Evolutionary conservation across 2,888 invertebrate species (phyloP), one percentile per base, ranked within the genome.

Genomic region (Andrena trimmerana): DNA sequence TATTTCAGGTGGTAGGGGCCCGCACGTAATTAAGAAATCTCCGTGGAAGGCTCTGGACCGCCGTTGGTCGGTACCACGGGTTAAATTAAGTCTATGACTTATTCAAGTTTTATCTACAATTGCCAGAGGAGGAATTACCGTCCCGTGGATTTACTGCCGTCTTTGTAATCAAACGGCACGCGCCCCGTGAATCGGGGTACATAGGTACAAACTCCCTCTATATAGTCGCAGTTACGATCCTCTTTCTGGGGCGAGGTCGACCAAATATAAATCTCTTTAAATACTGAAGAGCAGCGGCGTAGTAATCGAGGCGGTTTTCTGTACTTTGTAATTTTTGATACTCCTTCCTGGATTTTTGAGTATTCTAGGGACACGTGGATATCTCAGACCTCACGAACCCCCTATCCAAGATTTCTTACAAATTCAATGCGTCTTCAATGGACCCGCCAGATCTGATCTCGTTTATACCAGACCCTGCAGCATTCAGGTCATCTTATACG

Each of bases 1-100:
- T 33, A 54, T 48, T 52, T 5, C 66, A 52, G 13, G 20, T 62
- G 48, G 42, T 57, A 60, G 73, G 74, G 74, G 68, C 78, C 81
- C 52, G 86, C 87, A 84, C 90, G 92, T 93, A 93, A 93, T 93
- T 93, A 93, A 93, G 93, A 92, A 93, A 92, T 93, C 93, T 92
- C 90, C 87, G 89, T 89, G 89, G 90, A 92, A 89, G 89, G 75
- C 87, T 89, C 80, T 70, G 78, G 81, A 77, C 81, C 87, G 79
- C 78, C 84, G 86, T 73, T 82, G 86, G 86, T 88, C 83, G 84
- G 68, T 76, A 85, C 84, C 84, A 83, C 84, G 88, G 87, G 87
- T 90, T 93, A 92, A 93, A 93, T 94, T 93, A 93, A 93, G 92
- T 92, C 93, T 93, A 93, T 93, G 93, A 94, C 93, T 93, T 93